Evolutionary conservation across 1,140 invertebrate genomes (phyloP), one percentile per base, ranked within the genome.

Genomic region (Lutraria rhynchaena): DNA sequence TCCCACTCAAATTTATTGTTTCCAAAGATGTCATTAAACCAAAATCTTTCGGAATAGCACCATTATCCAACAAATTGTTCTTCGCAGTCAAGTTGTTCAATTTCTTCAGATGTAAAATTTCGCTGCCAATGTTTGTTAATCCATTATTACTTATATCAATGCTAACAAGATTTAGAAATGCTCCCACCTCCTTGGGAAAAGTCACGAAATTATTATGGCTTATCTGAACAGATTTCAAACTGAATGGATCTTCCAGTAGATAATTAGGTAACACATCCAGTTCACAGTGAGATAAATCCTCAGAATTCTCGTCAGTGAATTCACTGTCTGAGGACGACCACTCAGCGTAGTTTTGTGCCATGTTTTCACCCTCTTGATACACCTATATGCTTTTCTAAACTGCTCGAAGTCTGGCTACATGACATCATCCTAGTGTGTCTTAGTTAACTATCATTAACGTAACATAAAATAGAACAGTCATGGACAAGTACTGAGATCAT

Each of bases 1-100:
- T 99, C 19, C 98, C 98, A 92, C 97, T 98, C 19, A 99, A 93
- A 93, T 99, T 99, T 0, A 99, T 89, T 90, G 98, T 96, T 88
- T 95, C 95, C 0, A 99, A 92, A 3, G 90, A 92, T 22, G 90
- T 88, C 22, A 94, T 91, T 19, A 92, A 86, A 29, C 93, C 94
- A 87, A 99, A 95, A 80, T 95, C 95, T 92, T 99, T 99, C 0
- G 98, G 97, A 76, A 99, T 92, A 4, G 95, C 95, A 60, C 96
- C 94, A 84, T 96, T 96, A 0, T 94, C 94, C 11, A 99, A 90
- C 60, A 94, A 92, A 92, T 99, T 99, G 89, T 98, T 97, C 93
- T 96, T 97, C 0, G 96, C 96, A 24, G 97, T 95, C 0, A 99
- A 92, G 35, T 95, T 95, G 22, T 94, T 95, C 29, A 98, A 91